phyloP scores from a whole-genome alignment of 1,140 invertebrate species.

The Laodelphax striatellus region DNA sequence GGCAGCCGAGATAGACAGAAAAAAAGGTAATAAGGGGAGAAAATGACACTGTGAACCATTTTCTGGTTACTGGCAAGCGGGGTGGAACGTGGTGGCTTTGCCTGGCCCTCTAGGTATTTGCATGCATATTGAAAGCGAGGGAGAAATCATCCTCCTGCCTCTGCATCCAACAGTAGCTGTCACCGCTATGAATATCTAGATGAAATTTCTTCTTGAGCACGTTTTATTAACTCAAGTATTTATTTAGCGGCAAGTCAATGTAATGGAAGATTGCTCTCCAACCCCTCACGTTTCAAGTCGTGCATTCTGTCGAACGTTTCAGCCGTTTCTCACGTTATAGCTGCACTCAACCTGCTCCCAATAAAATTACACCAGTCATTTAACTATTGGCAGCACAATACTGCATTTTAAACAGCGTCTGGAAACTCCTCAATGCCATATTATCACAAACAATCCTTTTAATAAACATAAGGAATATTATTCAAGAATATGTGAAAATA shows the following conservation, averaged over 20 bases:
- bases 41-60: conserved; percentile 16
- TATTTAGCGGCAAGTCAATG: neutral
- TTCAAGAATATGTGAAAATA: too few relatives aligned
- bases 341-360: too few relatives aligned
- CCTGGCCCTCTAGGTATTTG: conserved; percentile 3
- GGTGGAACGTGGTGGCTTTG: neutral
- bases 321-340: too few relatives aligned
- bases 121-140: conserved; percentile 14
- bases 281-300: neutral
- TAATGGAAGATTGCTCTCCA: neutral
- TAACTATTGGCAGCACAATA: too few relatives aligned
- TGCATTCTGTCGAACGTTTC: too few relatives aligned
- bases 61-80: conserved; percentile 9
- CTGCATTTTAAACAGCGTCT: too few relatives aligned
- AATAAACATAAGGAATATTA: too few relatives aligned
- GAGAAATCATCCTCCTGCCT: neutral
- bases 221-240: neutral
- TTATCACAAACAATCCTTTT: too few relatives aligned
- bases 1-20: neutral
- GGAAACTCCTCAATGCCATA: too few relatives aligned
- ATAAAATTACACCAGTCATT: too few relatives aligned
- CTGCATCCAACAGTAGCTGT: neutral
- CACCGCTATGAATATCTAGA: conserved; percentile 1
- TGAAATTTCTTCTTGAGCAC: neutral
- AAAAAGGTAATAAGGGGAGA: conserved; percentile 15